Conservation (phyloP, 2,888 invertebrate genomes). For the Plebejus anna region DNA sequence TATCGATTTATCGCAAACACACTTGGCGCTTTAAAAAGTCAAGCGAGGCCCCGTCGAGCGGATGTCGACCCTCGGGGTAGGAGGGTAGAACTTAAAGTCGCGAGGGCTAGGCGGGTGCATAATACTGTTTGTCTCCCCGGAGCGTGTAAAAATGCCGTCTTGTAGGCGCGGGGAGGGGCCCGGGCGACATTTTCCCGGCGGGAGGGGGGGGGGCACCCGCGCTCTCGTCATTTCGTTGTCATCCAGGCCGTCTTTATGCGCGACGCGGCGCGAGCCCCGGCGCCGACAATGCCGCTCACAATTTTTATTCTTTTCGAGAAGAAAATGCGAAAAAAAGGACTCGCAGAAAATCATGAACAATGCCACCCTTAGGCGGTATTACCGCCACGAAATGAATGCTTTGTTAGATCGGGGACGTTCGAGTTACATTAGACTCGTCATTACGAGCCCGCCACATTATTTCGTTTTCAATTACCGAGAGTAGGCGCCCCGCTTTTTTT, state of each 20-base stretch:
- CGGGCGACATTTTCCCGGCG: slow-evolving; percentile 68
- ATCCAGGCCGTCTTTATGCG: slow-evolving; percentile 72
- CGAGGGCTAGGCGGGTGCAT: slow-evolving; percentile 47
- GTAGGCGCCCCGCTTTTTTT: slow-evolving; percentile 37
- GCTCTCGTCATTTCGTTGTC: slow-evolving; percentile 77
- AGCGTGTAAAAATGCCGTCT: slow-evolving; percentile 74
- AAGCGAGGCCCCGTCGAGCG: slow-evolving; percentile 38
- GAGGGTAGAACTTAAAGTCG: slow-evolving; percentile 48
- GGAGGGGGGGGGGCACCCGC: slow-evolving; percentile 60
- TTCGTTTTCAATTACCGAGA: slow-evolving; percentile 56
- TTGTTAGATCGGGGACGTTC: slow-evolving; percentile 71
- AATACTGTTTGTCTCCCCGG: slow-evolving; percentile 56
- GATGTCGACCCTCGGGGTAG: slow-evolving; percentile 40
- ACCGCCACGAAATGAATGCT: slow-evolving; percentile 79
- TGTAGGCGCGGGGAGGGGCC: slow-evolving; percentile 57
- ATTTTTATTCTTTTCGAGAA: slow-evolving; percentile 74
- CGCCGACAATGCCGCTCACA: slow-evolving; percentile 75
- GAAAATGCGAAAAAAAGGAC: slow-evolving; percentile 61
- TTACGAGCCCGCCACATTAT: slow-evolving; percentile 51
- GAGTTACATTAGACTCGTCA: slow-evolving; percentile 74
- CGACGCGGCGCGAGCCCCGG: slow-evolving; percentile 68
- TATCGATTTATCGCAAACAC: slow-evolving; percentile 76
- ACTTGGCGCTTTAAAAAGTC: slow-evolving; percentile 65
- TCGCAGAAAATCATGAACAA: slow-evolving; percentile 75
- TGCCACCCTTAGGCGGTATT: slow-evolving; percentile 76